Conservation (phyloP, 2,888 invertebrate genomes). For the Tethea ocularis region DNA sequence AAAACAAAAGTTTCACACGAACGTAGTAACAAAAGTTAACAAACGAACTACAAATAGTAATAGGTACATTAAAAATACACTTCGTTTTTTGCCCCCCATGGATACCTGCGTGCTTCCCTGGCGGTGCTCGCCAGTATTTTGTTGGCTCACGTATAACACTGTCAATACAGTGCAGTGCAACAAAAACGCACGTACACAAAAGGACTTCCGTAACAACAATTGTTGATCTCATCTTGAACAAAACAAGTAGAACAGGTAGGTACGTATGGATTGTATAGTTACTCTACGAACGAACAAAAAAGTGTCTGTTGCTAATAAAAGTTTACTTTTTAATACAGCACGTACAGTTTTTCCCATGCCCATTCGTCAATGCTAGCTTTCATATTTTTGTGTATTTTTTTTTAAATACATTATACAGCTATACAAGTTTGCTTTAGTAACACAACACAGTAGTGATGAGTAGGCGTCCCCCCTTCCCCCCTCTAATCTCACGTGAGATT, state of each 20-base stretch:
- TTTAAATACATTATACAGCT: too few relatives aligned
- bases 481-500: too few relatives aligned
- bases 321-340: background rate
- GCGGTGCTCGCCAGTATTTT: slow-evolving; percentile 11
- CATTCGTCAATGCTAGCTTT: background rate
- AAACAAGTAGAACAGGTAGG: slow-evolving; percentile 49
- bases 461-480: too few relatives aligned
- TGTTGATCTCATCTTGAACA: slow-evolving; percentile 39
- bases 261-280: slow-evolving; percentile 40
- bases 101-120: slow-evolving; percentile 6
- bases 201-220: slow-evolving; percentile 46
- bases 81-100: background rate
- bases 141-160: slow-evolving; percentile 33
- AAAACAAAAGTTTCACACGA: background rate
- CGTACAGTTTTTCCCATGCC: background rate
- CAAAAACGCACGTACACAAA: slow-evolving; percentile 46
- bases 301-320: slow-evolving; percentile 28
- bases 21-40: background rate
- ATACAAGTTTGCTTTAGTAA: too few relatives aligned
- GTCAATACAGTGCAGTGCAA: slow-evolving; percentile 37
- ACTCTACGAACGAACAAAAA: slow-evolving; percentile 21
- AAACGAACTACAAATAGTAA: background rate
- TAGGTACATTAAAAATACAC: background rate
- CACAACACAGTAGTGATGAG: too few relatives aligned
- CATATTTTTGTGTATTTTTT: too few relatives aligned